Base-by-base conservation (phyloP, 2,888 invertebrate genomes). In the Platynereis dumerilii region DNA sequence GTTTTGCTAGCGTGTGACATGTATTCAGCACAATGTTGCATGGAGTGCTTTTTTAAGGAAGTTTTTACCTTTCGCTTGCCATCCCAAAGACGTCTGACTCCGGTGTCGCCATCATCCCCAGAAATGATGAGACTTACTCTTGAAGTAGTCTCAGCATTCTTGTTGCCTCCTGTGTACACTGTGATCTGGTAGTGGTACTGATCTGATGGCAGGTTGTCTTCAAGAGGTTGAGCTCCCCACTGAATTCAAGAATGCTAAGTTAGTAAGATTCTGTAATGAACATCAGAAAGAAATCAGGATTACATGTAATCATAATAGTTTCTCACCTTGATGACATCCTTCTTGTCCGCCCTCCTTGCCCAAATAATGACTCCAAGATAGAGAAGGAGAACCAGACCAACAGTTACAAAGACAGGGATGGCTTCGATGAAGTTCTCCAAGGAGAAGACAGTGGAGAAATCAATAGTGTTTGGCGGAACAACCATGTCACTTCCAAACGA, bases 161-260 rank as follows among this genome's bases (percentile, higher is more conserved):
- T 75, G 64, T 78, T 76, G 57, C 78, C 71, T 1, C 85, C 85
- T 0, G 86, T 86, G 70, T 81, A 78, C 10, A 86, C 82, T 0
- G 83, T 78, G 42, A 86, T 66, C 69, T 85, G 84, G 74, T 86
- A 86, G 65, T 84, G 78, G 71, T 86, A 85, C 64, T 75, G 80
- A 67, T 85, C 84, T 0, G 80, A 77, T 1, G 84, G 83, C 28
- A 85, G 77, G 73, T 85, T 86, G 74, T 86, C 85, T 26, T 81
- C 81, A 27, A 85, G 72, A 1, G 85, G 85, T 20, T 80, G 74
- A 0, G 85, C 84, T n/a, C 85, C 84, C 83, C 83, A 83, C 81
- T 81, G 70, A 1, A 42, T 39, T 20, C 42, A 42, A 20, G 44
- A n/a, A n/a, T n/a, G n/a, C n/a, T 17, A 53, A 34, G 34, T 34